A percentile compares a stretch with the other conserved stretches of the same genome.
Evolutionary conservation across 2,113 vertebrate genomes (phyloP).

Genomic region (Micromys minutus): DNA sequence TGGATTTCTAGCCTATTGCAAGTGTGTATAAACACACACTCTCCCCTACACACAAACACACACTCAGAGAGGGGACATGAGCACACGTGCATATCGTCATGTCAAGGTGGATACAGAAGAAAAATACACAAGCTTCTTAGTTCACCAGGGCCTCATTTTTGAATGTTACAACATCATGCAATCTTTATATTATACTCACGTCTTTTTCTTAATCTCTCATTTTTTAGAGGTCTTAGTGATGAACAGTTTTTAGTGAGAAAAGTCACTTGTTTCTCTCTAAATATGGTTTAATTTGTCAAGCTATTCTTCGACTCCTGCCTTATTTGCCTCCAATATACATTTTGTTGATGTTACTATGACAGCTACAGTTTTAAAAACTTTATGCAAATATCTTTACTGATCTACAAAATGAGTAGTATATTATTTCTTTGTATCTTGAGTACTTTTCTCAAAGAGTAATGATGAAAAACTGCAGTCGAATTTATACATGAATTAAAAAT

Average conservation of each 20-base stretch:
- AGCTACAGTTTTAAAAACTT: not conserved
- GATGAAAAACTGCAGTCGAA: not conserved
- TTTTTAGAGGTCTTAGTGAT: not conserved
- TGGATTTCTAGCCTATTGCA: too few species aligned
- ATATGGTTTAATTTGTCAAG: not conserved
- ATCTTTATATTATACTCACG: not conserved
- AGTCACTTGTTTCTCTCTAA: not conserved
- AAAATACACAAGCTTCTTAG: not conserved
- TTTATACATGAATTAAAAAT: not conserved
- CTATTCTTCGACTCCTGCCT: not conserved
- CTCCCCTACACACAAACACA: not conserved
- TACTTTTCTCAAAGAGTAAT: not conserved
- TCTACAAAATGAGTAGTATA: not conserved
- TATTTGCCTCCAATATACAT: not conserved
- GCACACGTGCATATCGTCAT: too few species aligned
- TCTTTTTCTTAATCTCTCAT: not conserved
- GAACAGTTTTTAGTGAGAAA: not conserved
- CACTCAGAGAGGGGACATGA: not conserved
- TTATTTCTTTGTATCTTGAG: not conserved
- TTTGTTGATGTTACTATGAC: not conserved
- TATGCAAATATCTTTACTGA: not conserved
- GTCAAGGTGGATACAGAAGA: not conserved
- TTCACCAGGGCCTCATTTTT: not conserved
- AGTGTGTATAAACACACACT: not conserved
- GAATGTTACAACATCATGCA: too few species aligned